These are phyloP conservation scores for Aphelenchoides bicaudatus DNA, from an alignment of 2,888 invertebrate species.

Conservation along the genomic window DNA sequence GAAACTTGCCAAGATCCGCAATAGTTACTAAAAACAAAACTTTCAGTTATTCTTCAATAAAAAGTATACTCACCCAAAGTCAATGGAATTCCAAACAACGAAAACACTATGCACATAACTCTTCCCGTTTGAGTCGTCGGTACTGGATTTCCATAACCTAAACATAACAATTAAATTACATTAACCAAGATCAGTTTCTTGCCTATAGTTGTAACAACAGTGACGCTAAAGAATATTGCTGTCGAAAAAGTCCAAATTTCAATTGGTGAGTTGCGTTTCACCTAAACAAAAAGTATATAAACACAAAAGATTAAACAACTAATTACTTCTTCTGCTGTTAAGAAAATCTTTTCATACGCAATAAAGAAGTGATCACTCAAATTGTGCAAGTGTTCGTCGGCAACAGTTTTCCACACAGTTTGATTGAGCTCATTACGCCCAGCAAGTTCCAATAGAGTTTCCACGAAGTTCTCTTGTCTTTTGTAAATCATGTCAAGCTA, in stretches of 20 bases:
- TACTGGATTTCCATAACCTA: slow-evolving; percentile 60
- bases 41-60: too few relatives aligned
- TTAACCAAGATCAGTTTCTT: neutral
- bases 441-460: slow-evolving; percentile 34
- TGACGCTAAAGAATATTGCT: slow-evolving; percentile 61
- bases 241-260: slow-evolving; percentile 61
- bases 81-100: slow-evolving; percentile 60
- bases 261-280: slow-evolving; percentile 52
- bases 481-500: slow-evolving; percentile 49
- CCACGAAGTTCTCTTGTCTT: slow-evolving; percentile 50
- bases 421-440: slow-evolving; percentile 30
- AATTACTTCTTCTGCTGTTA: slow-evolving; percentile 56
- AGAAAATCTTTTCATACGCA: slow-evolving; percentile 59
- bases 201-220: slow-evolving; percentile 60
- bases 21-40: too few relatives aligned
- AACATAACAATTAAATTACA: slow-evolving; percentile 13
- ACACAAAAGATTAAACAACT: too few relatives aligned
- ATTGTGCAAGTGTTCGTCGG: slow-evolving; percentile 51
- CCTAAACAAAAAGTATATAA: too few relatives aligned
- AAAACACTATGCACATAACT: slow-evolving; percentile 56
- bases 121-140: slow-evolving; percentile 57
- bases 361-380: slow-evolving; percentile 59
- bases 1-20: slow-evolving; percentile 60
- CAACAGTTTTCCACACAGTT: slow-evolving; percentile 32
- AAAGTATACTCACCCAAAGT: too few relatives aligned